phyloP scores from a whole-genome alignment of 2,113 vertebrate species.

The Sturnira hondurensis region DNA sequence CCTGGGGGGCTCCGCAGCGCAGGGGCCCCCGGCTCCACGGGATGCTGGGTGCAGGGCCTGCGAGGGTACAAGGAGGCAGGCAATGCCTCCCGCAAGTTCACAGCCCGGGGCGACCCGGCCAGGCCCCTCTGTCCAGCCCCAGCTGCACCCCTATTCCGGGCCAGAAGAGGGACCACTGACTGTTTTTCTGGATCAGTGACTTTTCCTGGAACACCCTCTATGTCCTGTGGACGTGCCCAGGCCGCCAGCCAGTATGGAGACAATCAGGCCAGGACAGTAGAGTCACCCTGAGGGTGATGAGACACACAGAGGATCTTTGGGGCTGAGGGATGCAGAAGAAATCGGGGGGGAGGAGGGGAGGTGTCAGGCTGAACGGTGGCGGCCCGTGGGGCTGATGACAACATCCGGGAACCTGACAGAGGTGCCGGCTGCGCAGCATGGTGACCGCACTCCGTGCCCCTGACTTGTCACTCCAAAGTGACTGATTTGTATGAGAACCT shows the following conservation, averaged over 20 bases:
- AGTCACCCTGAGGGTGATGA: neutral
- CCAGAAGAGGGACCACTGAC: neutral
- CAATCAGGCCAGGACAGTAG: accelerated
- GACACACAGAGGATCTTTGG: neutral
- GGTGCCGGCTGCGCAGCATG: neutral
- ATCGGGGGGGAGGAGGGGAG: accelerated
- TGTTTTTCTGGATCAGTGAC: neutral
- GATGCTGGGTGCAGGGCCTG: neutral
- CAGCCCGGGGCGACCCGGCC: neutral
- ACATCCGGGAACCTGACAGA: neutral
- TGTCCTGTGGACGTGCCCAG: neutral
- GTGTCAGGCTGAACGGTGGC: no score
- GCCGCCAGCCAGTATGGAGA: neutral
- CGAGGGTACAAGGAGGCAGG: accelerated
- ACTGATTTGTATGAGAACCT: no score
- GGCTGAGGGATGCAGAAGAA: no score
- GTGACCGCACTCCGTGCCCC: no score
- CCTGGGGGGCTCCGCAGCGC: neutral
- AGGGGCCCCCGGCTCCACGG: neutral
- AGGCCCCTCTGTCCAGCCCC: neutral
- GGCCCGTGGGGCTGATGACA: neutral
- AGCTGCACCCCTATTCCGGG: neutral
- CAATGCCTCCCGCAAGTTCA: accelerated
- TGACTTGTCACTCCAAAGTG: neutral
- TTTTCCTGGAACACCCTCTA: neutral